Percentiles rank a stretch among this genome's conserved stretches.
Evolutionary conservation across 2,113 vertebrate genomes (phyloP).

Genomic region (Sporophila hypoxantha): DNA sequence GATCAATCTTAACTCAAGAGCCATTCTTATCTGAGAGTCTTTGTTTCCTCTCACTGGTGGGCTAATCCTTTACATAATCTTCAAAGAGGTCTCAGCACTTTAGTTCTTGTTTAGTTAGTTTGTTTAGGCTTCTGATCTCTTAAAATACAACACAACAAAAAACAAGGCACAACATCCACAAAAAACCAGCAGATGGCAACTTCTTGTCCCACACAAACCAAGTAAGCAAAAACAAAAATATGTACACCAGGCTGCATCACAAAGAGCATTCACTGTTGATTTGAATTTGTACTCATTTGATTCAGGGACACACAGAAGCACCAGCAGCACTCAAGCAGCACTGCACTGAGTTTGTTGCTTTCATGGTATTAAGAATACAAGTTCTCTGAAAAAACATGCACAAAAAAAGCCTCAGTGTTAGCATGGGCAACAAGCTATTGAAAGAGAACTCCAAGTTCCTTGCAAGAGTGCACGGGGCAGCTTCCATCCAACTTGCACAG

Average conservation of each 20-base stretch:
- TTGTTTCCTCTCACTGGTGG: neutral
- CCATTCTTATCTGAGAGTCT: neutral
- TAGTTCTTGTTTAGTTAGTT: neutral
- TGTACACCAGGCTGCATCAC: neutral
- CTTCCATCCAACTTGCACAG: neutral
- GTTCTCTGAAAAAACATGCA: neutral
- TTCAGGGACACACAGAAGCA: neutral
- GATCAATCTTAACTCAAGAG: neutral
- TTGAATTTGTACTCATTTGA: neutral
- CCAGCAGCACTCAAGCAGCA: neutral
- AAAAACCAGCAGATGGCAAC: neutral
- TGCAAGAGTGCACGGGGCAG: neutral
- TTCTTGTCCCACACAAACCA: neutral
- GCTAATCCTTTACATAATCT: neutral
- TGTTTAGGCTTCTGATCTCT: neutral
- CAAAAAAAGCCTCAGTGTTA: fast-evolving
- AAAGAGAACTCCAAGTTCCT: neutral
- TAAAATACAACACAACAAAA: neutral
- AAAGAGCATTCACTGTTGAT: neutral
- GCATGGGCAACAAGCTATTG: neutral
- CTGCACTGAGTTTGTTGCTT: neutral
- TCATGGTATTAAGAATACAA: neutral
- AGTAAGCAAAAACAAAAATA: neutral
- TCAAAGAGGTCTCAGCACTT: neutral
- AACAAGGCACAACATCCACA: neutral